Evolutionary conservation across 1,140 invertebrate genomes (phyloP).

Genomic region (Planococcus citri): DNA sequence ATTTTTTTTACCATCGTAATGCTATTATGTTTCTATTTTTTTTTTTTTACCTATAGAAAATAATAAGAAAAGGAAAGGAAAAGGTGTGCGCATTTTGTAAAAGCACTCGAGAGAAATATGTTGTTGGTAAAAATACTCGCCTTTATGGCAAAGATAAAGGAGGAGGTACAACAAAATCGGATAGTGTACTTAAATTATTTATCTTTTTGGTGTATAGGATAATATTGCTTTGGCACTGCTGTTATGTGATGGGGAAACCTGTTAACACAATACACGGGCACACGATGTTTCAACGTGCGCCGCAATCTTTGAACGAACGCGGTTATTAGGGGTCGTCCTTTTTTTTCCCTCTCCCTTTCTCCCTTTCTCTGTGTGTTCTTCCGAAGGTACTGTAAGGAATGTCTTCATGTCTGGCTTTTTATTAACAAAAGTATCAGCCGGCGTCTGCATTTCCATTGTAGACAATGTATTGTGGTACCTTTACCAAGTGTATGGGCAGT

Average conservation of each 20-base stretch:
- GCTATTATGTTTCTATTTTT: too few species aligned
- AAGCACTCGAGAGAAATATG: too few species aligned
- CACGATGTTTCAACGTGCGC: neutral
- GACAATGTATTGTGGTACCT: neutral
- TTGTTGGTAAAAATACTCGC: too few species aligned
- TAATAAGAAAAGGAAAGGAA: too few species aligned
- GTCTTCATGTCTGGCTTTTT: conserved; percentile 6
- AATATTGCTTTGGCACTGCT: neutral
- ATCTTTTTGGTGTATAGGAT: neutral
- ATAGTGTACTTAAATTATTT: neutral
- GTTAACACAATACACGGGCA: neutral
- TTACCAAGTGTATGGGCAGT: neutral
- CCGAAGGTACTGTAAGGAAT: neutral
- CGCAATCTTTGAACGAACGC: neutral
- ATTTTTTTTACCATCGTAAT: too few species aligned
- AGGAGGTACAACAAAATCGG: too few species aligned
- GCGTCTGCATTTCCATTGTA: neutral
- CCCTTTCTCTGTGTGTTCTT: too few species aligned
- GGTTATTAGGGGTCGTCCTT: conserved; percentile 1
- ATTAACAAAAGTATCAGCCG: conserved; percentile 3
- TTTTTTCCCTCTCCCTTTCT: too few species aligned
- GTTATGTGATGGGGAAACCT: too few species aligned
- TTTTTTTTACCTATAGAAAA: too few species aligned
- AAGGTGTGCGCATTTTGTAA: too few species aligned
- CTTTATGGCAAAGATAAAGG: too few species aligned